phyloP scores from a whole-genome alignment of 2,113 vertebrate genomes.

The Poeciliopsis occidentalis region DNA sequence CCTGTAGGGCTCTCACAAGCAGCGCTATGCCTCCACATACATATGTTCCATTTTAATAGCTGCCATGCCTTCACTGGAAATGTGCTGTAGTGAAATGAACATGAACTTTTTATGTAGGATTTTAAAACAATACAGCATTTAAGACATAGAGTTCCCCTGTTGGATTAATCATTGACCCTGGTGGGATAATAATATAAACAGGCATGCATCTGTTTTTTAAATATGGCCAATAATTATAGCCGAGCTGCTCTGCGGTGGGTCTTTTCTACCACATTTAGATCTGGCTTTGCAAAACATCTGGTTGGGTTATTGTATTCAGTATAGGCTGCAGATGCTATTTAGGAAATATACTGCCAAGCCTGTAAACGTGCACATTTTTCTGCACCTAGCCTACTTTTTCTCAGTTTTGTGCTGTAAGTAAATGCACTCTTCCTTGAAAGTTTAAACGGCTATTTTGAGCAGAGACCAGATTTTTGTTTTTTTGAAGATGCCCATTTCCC shows the following conservation, averaged over 20 bases:
- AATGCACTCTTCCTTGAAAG: not conserved
- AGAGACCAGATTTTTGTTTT: not conserved
- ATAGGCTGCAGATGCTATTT: constrained; percentile 21
- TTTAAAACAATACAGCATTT: constrained; percentile 1
- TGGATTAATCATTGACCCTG: constrained; percentile 39
- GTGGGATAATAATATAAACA: constrained; percentile 33
- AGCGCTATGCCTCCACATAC: constrained; percentile 66
- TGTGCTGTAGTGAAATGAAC: not conserved
- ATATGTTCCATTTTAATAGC: constrained; percentile 68
- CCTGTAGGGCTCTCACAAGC: constrained; percentile 55
- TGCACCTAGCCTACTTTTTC: constrained; percentile 1
- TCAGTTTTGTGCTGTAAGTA: no score
- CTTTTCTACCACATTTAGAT: constrained; percentile 31
- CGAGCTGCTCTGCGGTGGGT: constrained; percentile 34
- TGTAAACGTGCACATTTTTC: constrained; percentile 13
- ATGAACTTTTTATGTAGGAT: constrained; percentile 24
- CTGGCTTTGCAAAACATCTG: constrained; percentile 64
- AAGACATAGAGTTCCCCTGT: not conserved
- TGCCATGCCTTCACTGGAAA: constrained; percentile 57
- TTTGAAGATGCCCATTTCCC: not conserved
- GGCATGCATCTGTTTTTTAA: constrained; percentile 42
- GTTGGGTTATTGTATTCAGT: constrained; percentile 44
- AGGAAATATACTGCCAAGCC: constrained; percentile 7
- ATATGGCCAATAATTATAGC: constrained; percentile 48
- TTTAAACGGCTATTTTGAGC: not conserved